phyloP scores from a whole-genome alignment of 2,113 vertebrate genomes.

The Hippoglossus stenolepis region DNA sequence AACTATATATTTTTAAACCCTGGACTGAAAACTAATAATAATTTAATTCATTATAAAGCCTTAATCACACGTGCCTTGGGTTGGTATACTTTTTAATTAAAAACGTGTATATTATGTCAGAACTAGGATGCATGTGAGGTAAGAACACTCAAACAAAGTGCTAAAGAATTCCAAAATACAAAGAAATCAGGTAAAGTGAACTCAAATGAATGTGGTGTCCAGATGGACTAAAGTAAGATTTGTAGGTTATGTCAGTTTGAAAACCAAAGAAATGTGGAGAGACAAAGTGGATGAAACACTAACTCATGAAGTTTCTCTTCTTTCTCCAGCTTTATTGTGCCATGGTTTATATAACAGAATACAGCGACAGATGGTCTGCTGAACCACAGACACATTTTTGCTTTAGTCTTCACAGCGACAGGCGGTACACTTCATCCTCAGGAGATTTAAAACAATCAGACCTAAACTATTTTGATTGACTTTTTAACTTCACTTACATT shows the following conservation, averaged over 20 bases:
- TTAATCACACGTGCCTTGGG: background rate
- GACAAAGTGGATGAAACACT: background rate
- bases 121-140: no score
- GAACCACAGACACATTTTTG: background rate
- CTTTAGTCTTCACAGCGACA: constrained; percentile 3
- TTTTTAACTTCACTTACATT: constrained; percentile 34
- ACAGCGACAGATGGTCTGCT: background rate
- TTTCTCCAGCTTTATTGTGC: background rate
- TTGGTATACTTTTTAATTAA: no score
- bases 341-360: background rate
- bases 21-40: background rate
- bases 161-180: no score
- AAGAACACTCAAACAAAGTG: no score
- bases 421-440: background rate
- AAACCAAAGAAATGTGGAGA: background rate
- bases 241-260: background rate
- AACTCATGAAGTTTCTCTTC: background rate
- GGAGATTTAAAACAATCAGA: constrained; percentile 13
- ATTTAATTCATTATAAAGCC: background rate
- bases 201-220: no score
- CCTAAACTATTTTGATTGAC: constrained; percentile 28
- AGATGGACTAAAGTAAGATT: no score
- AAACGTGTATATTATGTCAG: no score
- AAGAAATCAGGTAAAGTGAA: no score
- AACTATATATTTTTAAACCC: background rate